phyloP scores from a whole-genome alignment of 2,888 invertebrate species.

The Hirudinaria manillensis region DNA sequence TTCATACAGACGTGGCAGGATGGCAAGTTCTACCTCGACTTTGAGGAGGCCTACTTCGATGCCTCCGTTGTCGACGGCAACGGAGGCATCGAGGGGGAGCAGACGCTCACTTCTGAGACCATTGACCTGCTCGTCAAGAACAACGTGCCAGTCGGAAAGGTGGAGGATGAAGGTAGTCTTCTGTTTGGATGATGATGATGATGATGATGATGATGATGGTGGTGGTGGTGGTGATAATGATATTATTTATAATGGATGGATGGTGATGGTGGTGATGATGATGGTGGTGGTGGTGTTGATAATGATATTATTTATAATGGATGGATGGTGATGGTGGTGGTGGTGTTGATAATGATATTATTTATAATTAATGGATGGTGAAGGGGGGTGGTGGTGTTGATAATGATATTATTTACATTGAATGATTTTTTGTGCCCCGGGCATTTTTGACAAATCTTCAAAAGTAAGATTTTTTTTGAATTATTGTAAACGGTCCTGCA shows the following conservation, averaged over 20 bases:
- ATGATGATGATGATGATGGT: conserved; percentile 20
- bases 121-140: background rate
- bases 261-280: conserved; percentile 15
- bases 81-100: background rate
- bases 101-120: background rate
- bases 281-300: conserved; percentile 1
- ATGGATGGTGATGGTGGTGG: background rate
- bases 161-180: background rate
- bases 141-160: background rate
- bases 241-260: background rate
- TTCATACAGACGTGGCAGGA: conserved; percentile 15
- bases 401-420: background rate
- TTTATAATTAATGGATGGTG: background rate
- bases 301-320: background rate
- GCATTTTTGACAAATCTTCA: background rate
- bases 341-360: background rate
- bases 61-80: background rate
- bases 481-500: background rate
- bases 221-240: conserved; percentile 25
- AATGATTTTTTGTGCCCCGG: background rate
- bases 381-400: conserved; percentile 5
- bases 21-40: background rate
- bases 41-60: background rate
- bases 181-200: no score
- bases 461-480: background rate